Evolutionary conservation across 1,140 invertebrate genomes (phyloP).

Genomic region (Sitobion miscanthi): DNA sequence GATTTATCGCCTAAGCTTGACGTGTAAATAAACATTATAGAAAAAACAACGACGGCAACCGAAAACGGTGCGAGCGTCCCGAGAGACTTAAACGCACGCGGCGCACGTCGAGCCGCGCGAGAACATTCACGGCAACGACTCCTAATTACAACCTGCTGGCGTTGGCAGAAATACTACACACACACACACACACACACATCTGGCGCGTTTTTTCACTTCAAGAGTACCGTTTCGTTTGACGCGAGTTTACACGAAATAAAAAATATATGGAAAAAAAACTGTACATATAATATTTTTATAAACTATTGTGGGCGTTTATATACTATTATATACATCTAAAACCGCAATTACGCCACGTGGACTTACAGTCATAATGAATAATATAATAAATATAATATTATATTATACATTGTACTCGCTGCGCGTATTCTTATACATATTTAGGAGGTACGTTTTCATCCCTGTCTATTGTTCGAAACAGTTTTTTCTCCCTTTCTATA

Average conservation of each 20-base stretch:
- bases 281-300: not conserved
- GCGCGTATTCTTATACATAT: not conserved
- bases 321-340: not conserved
- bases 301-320: not conserved
- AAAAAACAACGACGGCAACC: not conserved
- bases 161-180: not conserved
- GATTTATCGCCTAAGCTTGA: slow-evolving; percentile 38
- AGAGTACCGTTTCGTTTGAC: slow-evolving; percentile 17
- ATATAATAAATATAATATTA: not conserved
- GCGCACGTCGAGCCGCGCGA: not conserved
- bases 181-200: not conserved
- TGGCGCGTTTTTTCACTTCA: not conserved
- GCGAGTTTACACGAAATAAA: not conserved
- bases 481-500: not conserved
- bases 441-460: not conserved
- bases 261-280: not conserved
- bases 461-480: not conserved
- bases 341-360: not conserved
- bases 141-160: not conserved
- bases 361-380: not conserved
- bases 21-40: slow-evolving; percentile 26
- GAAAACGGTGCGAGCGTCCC: not conserved
- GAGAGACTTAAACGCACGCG: not conserved
- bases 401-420: not conserved
- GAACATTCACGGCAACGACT: slow-evolving; percentile 34